Evolutionary conservation across 2,797 vertebrate genomes (phyloP), one percentile per base, ranked within the genome.

Genomic region (Phalanger gymnotis): DNA sequence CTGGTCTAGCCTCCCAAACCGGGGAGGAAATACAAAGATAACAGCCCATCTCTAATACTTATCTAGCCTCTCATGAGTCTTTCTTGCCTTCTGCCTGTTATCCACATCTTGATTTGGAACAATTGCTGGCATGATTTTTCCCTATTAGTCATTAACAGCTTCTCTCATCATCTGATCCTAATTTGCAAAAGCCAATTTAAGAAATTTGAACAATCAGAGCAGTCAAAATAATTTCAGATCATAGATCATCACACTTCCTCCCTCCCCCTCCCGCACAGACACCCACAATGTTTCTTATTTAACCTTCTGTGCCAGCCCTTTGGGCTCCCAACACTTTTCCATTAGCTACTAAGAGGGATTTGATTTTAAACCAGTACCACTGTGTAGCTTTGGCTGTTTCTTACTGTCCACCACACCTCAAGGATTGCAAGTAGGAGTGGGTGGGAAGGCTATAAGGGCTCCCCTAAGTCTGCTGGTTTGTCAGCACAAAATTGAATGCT

Each of bases 181-280:
- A 96, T 90, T 51, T 66, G 92, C 27, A 28, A 92, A 94, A 92
- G 54, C 40, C 87, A 94, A 96, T 27, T 87, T 27, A 87, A 87
- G 73, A 51, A 47, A 87, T 51, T 51, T 87, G 40, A 87, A 87
- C 40, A 19, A 93, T 55, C 5, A 81, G 47, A 40, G 34, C 53
- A 91, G 7, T 90, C 66, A 96, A 27, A 94, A 22, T 94, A 11
- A 92, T 93, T 95, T 97, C 94, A 91, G 87, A 92, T 94, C 34
- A 40, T 6, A 47, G 52, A 90, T 87, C 34, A 91, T 2, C 34
- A 53, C 7, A 51, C 92, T 92, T 95, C 22, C 53, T n/a, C 19
- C 47, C 53, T 6, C 13, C 31, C 57, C 57, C 56, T 27, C 14
- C 4, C 13, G 13, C 61, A 40, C n/a, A 57, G 30, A 30, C 5